Base-by-base conservation (phyloP, 2,888 invertebrate species). In the Empis stercorea region DNA sequence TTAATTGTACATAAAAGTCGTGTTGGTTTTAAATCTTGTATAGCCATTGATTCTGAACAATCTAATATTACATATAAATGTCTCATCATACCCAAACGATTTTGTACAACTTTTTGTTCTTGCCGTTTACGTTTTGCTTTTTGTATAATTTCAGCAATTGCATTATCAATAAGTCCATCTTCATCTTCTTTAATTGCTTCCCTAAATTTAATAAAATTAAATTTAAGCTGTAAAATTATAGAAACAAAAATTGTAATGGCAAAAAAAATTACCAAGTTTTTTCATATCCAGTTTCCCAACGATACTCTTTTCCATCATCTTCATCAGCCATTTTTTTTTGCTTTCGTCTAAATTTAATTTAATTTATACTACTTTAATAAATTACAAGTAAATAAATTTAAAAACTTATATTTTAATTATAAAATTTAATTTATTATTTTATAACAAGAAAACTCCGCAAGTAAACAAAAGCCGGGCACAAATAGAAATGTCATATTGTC, bases 21-120 rank as follows among this genome's bases (percentile, higher is more conserved):
- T 4, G 89, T 91, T 1, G 99, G 99, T 69, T 93, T 96, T 43
- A 99, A 73, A 71, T 97, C 96, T 61, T 93, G 94, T 57, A 87
- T 87, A 36, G 79, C 78, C 97, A 99, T 99, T 2, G 92, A 80
- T 60, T 88, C 87, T 0, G 97, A 97, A 64, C 89, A 85, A 67
- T 99, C 99, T 4, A 99, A 70, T 17, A 97, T 79, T 3, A 99
- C 70, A 61, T 84, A 89, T 47, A 99, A 68, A 70, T 99, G 96
- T 43, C 99, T 77, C 97, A 99, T 99, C 94, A 97, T 97, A 34
- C 97, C 97, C 30, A 99, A 76, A 48, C 93, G 80, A 39, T 91
- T 83, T 52, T 88, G 86, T 10, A 81, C 78, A 51, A 76, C 75
- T 52, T 83, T 80, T 39, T 83, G 78, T 32, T 78, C 73, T 51